Conservation (phyloP, 2,797 vertebrate genomes). For the Fundulus diaphanus region DNA sequence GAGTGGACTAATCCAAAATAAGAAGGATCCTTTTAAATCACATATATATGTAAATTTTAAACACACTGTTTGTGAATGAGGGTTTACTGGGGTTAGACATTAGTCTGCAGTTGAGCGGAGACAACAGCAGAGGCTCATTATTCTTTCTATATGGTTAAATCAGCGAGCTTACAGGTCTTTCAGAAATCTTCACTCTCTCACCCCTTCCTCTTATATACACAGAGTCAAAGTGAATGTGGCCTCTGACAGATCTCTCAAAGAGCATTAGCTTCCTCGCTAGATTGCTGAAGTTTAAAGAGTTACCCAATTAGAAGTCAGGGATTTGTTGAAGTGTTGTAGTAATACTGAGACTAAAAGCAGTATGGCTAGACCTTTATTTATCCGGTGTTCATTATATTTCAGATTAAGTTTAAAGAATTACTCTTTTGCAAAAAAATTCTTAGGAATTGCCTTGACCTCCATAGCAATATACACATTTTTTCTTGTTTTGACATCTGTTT, state of each 20-base stretch:
- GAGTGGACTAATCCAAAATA: slow-evolving; percentile 75
- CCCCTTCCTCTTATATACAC: slow-evolving; percentile 37
- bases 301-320: slow-evolving; percentile 55
- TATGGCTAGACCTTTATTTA: slow-evolving; percentile 20
- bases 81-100: slow-evolving; percentile 62
- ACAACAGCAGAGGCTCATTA: slow-evolving; percentile 80
- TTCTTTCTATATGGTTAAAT: slow-evolving; percentile 72
- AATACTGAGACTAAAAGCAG: slow-evolving; percentile 50
- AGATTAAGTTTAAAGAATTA: slow-evolving; percentile 1
- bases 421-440: not conserved
- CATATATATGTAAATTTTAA: slow-evolving; percentile 82
- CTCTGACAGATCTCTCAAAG: slow-evolving; percentile 63
- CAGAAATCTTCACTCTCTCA: slow-evolving; percentile 35
- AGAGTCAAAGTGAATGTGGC: slow-evolving; percentile 57
- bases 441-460: not conserved
- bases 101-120: slow-evolving; percentile 60
- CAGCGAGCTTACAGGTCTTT: slow-evolving; percentile 63
- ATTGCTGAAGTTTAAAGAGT: slow-evolving; percentile 66
- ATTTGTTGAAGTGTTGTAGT: slow-evolving; percentile 25
- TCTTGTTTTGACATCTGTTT: not conserved
- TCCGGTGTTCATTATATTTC: not conserved
- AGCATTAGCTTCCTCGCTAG: slow-evolving; percentile 70
- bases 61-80: slow-evolving; percentile 60
- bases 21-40: slow-evolving; percentile 68
- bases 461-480: not conserved